Evolutionary conservation across 2,888 invertebrate genomes (phyloP).

Genomic region (Lepidochitona cinerea): DNA sequence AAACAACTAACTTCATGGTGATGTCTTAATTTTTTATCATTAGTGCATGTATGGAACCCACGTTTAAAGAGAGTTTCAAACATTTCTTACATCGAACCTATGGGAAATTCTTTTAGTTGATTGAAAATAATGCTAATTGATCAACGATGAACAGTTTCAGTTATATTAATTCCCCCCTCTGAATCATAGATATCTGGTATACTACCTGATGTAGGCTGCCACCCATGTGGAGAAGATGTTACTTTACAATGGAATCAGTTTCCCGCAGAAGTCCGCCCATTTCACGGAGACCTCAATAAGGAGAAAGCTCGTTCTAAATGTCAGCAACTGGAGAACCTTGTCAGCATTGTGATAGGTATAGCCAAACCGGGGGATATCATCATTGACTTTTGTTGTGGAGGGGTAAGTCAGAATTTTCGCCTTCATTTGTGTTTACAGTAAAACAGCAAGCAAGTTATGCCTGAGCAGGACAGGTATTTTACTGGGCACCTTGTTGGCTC

Average conservation of each 20-base stretch:
- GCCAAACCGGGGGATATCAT: slow-evolving; percentile 79
- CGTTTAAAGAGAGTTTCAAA: too few species aligned
- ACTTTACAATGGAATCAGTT: slow-evolving; percentile 79
- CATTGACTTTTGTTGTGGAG: slow-evolving; percentile 95
- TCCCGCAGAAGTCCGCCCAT: slow-evolving; percentile 82
- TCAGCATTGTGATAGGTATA: slow-evolving; percentile 81
- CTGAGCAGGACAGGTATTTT: too few species aligned
- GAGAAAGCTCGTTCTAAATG: slow-evolving; percentile 83
- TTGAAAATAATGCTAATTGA: too few species aligned
- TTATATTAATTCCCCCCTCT: too few species aligned
- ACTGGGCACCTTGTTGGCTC: too few species aligned
- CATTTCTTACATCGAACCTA: too few species aligned
- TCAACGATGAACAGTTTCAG: too few species aligned
- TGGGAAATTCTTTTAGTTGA: too few species aligned
- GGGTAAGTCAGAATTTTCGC: slow-evolving; percentile 68
- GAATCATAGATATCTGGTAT: slow-evolving; percentile 69
- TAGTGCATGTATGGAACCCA: too few species aligned
- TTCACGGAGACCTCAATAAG: slow-evolving; percentile 78
- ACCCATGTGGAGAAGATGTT: slow-evolving; percentile 48
- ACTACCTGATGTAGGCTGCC: slow-evolving; percentile 33
- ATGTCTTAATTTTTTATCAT: too few species aligned
- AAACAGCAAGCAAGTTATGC: too few species aligned
- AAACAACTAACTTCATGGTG: too few species aligned
- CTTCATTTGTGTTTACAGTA: background rate
- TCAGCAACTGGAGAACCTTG: slow-evolving; percentile 88